Evolutionary conservation across 2,797 vertebrate species (phyloP), one percentile per base, ranked within the genome.

Genomic region (Molossus molossus): DNA sequence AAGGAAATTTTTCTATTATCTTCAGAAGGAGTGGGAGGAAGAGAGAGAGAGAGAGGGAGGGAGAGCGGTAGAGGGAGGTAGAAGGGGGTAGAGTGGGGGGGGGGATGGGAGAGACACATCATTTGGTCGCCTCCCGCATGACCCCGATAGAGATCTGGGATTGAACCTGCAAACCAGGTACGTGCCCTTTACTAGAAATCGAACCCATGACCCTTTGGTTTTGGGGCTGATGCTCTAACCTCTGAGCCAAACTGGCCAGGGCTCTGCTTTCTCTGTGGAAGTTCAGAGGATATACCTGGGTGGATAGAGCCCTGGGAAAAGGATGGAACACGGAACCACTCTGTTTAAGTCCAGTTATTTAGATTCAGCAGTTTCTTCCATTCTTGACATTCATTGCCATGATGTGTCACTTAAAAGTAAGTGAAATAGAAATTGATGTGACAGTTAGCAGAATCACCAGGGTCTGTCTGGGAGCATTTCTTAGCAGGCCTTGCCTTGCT

Each of bases 371-470:
- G 9, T 50, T n/a, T 88, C 72, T 80, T 80, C 48, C 45, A 33
- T 77, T 87, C 21, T 88, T 86, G 67, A 80, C 29, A 73, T 45
- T 45, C 40, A 3, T 55, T 90, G 45, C 45, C 50, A 64, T 64
- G 33, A 87, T 53, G 25, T 82, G 15, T 75, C 80, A 53, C 88
- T 67, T 72, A 37, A 72, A 95, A 62, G 64, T 60, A 88, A 79
- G 55, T 9, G 37, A 53, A 93, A 75, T 84, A 14, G 53, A 83
- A 83, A 77, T 14, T 88, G 62, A 13, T 84, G 29, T 25, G 85
- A 55, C 25, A 93, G 17, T 94, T 96, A 96, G 11, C 86, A 65
- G 12, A 83, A 45, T 93, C 62, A 95, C 27, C 53, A 89, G 8
- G 17, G 5, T 67, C 45, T 77, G 62, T 88, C 70, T 75, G 60